These are phyloP conservation scores for Cyprinella venusta DNA, from an alignment of 2,797 vertebrate genomes.

Conservation along the genomic window DNA sequence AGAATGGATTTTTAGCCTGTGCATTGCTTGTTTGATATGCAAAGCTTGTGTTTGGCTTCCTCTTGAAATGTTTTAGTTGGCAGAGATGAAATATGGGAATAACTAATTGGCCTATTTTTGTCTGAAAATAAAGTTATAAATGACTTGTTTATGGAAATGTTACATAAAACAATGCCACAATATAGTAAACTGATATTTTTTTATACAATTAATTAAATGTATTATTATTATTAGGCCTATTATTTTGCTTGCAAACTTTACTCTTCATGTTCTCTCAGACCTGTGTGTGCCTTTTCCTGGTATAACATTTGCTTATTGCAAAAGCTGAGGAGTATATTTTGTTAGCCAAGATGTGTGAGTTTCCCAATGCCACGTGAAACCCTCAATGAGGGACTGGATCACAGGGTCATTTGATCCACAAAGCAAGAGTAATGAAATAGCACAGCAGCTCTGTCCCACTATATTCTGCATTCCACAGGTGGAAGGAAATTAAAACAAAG, in stretches of 20 bases:
- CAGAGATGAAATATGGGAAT: not conserved
- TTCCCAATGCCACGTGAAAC: conserved; percentile 42
- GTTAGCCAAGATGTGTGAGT: conserved; percentile 41
- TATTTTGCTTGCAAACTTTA: not conserved
- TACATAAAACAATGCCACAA: not conserved
- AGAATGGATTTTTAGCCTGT: not conserved
- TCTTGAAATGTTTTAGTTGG: not conserved
- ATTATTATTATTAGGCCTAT: no score
- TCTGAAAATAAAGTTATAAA: not conserved
- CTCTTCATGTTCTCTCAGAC: not conserved
- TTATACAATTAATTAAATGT: not conserved
- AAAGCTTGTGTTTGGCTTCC: not conserved
- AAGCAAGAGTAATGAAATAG: conserved; percentile 12
- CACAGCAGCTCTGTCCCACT: not conserved
- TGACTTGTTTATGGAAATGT: not conserved
- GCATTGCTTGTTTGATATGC: conserved; percentile 2
- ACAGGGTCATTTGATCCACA: conserved; percentile 16
- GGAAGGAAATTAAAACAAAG: not conserved
- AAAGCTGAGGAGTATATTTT: conserved; percentile 18
- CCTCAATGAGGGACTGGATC: conserved; percentile 23
- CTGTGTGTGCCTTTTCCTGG: not conserved
- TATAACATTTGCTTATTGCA: conserved; percentile 8
- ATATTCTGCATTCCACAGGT: not conserved
- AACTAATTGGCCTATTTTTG: not conserved
- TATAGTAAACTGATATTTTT: not conserved